Conservation (phyloP, 1,140 invertebrate species). For the Tetramorium alpestre region DNA sequence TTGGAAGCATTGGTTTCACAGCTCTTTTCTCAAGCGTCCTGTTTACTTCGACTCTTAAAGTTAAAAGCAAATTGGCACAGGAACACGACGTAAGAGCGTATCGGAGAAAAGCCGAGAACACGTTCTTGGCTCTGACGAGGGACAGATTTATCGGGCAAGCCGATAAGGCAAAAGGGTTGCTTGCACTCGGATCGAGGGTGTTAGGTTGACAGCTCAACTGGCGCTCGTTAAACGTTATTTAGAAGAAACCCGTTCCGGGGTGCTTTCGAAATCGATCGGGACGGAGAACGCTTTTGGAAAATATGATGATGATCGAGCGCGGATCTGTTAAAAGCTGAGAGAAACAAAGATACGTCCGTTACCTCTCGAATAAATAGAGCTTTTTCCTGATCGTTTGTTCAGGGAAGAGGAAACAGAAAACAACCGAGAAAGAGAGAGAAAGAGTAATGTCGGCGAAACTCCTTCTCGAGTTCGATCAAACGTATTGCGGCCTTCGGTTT, state of each 20-base stretch:
- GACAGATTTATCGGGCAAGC: conserved; percentile 49
- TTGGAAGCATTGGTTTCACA: conserved; percentile 27
- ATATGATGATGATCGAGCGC: conserved; percentile 44
- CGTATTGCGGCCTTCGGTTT: conserved; percentile 64
- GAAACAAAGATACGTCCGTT: conserved; percentile 36
- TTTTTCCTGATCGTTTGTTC: conserved; percentile 46
- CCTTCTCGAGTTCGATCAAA: conserved; percentile 55
- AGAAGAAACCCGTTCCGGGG: conserved; percentile 40
- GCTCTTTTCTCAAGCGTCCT: not conserved
- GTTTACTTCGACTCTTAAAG: conserved; percentile 29
- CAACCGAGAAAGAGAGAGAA: not conserved
- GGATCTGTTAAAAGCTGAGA: conserved; percentile 6
- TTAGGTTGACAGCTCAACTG: conserved; percentile 46
- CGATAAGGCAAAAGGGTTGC: conserved; percentile 63
- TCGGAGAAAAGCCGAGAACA: conserved; percentile 20
- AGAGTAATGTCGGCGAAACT: conserved; percentile 37
- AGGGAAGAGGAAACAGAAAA: not conserved
- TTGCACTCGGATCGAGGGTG: conserved; percentile 47
- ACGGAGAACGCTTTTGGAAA: conserved; percentile 23
- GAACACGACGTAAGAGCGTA: conserved; percentile 45
- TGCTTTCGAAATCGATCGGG: conserved; percentile 60
- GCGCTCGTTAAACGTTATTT: conserved; percentile 71
- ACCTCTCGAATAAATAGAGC: conserved; percentile 37
- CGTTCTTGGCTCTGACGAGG: conserved; percentile 29
- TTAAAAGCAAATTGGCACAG: conserved; percentile 47